phyloP scores from a whole-genome alignment of 2,888 invertebrate species.

The Oscheius sp. region DNA sequence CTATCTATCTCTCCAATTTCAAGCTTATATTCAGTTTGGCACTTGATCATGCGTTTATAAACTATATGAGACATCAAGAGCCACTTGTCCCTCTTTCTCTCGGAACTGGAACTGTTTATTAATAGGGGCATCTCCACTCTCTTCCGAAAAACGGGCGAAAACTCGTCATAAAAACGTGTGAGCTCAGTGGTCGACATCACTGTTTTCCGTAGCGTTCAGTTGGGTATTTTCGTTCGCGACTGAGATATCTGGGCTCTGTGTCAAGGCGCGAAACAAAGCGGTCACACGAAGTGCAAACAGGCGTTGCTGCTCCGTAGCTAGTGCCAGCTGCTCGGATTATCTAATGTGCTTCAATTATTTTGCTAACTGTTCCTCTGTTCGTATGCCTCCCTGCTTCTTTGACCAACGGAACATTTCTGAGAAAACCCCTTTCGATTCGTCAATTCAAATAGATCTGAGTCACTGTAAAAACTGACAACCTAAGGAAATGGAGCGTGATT shows the following conservation, averaged over 20 bases:
- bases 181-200: not conserved
- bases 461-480: conserved; percentile 21
- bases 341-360: not conserved
- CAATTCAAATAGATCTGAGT: conserved; percentile 25
- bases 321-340: conserved; percentile 22
- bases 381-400: not conserved
- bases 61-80: not conserved
- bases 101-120: not conserved
- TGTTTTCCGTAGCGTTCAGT: conserved; percentile 16
- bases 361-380: not conserved
- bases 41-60: not conserved
- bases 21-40: not conserved
- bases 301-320: conserved; percentile 28
- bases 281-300: conserved; percentile 36
- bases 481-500: conserved; percentile 14
- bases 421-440: not conserved
- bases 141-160: not conserved
- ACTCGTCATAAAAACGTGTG: not conserved
- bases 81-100: not conserved
- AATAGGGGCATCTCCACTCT: not conserved
- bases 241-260: conserved; percentile 25
- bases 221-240: conserved; percentile 25
- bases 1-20: conserved; percentile 14
- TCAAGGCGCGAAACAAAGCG: conserved; percentile 33
- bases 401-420: not conserved